Conservation (phyloP, 2,113 vertebrate species). For the Pterocles gutturalis region DNA sequence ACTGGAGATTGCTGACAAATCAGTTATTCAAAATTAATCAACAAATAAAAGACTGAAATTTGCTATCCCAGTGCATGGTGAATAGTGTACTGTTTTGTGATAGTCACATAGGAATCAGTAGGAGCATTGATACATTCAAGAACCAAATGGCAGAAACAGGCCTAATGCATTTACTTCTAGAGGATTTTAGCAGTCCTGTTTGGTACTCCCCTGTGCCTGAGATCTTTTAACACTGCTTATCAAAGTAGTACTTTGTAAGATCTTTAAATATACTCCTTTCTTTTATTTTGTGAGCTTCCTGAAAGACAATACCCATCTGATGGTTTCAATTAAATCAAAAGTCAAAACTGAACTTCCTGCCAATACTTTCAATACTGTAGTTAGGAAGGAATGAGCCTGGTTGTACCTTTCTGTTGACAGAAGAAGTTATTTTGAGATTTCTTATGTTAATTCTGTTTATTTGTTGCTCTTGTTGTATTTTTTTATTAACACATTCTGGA, state of each 20-base stretch:
- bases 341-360: neutral
- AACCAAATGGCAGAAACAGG: neutral
- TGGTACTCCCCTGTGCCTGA: neutral
- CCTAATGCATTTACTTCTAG: neutral
- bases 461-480: neutral
- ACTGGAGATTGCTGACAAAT: neutral
- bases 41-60: neutral
- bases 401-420: neutral
- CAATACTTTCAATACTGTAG: neutral
- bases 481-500: neutral
- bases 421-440: neutral
- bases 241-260: neutral
- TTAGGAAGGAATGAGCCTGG: neutral
- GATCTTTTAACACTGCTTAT: neutral
- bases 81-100: neutral
- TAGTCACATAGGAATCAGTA: neutral
- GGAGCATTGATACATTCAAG: neutral
- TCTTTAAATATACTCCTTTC: neutral
- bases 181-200: neutral
- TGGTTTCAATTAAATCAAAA: neutral
- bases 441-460: neutral
- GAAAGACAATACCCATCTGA: neutral
- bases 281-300: neutral
- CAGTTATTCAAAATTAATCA: neutral
- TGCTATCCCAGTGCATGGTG: rapidly evolving